phyloP scores from a whole-genome alignment of 2,113 vertebrate genomes.

The Naja naja region DNA sequence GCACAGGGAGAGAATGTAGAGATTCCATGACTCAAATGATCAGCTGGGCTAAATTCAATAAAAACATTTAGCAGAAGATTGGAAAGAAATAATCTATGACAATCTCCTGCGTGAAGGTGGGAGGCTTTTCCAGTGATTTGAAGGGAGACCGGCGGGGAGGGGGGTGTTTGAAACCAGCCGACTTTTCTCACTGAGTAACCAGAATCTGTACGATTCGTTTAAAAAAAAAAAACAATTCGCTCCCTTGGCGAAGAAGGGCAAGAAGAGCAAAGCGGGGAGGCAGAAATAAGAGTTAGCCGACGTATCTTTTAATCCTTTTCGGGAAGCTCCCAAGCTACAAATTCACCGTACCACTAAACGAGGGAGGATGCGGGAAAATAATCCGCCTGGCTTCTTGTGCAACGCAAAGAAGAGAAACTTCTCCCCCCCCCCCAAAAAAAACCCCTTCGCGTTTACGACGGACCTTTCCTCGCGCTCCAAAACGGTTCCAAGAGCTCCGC shows the following conservation, averaged over 20 bases:
- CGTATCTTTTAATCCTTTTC: neutral
- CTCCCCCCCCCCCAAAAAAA: neutral
- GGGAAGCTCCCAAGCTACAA: neutral
- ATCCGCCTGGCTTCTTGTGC: neutral
- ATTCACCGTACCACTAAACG: neutral
- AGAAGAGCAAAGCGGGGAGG: neutral
- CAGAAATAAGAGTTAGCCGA: neutral
- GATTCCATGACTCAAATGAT: neutral
- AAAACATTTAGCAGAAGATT: neutral
- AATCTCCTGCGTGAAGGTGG: neutral
- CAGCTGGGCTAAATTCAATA: neutral
- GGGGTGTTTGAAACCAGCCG: neutral
- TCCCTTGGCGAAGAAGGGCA: neutral
- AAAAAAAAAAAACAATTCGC: neutral
- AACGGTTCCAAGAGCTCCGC: neutral
- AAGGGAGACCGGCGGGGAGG: neutral
- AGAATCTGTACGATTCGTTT: neutral
- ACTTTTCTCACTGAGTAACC: constrained; percentile 12
- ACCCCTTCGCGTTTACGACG: neutral
- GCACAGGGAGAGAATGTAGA: neutral
- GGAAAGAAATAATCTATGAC: neutral
- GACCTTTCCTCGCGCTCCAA: neutral
- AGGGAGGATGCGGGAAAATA: neutral
- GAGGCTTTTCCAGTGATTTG: neutral
- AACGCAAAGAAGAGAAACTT: neutral